These are phyloP conservation scores for Torymus aiolomorphi DNA, from an alignment of 2,888 invertebrate species.

Conservation along the genomic window DNA sequence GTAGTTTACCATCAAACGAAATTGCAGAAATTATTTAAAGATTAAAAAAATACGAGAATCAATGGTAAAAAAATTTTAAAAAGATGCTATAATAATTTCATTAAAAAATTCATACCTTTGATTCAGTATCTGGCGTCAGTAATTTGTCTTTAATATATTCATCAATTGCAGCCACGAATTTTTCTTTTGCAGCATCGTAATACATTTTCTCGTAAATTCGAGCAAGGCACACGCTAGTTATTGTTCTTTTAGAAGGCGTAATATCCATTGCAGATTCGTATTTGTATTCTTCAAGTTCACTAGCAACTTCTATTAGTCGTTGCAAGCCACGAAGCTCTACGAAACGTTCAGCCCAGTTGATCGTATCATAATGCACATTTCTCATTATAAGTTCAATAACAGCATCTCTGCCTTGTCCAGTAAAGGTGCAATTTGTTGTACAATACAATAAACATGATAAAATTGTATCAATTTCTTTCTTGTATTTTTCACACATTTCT, in stretches of 20 bases:
- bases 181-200: constrained; percentile 88
- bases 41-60: too few relatives aligned
- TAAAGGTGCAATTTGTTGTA: constrained; percentile 90
- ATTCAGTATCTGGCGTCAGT: constrained; percentile 90
- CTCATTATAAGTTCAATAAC: constrained; percentile 94
- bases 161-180: constrained; percentile 86
- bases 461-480: constrained; percentile 88
- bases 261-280: constrained; percentile 94
- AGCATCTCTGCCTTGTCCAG: constrained; percentile 91
- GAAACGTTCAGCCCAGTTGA: constrained; percentile 94
- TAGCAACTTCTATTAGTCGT: constrained; percentile 91
- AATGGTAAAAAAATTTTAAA: too few relatives aligned
- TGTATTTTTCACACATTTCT: constrained; percentile 83
- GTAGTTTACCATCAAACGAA: constrained; percentile 55
- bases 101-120: constrained; percentile 78
- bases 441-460: constrained; percentile 89
- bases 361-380: constrained; percentile 87
- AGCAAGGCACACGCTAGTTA: constrained; percentile 93
- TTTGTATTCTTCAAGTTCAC: constrained; percentile 93
- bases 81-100: neutral
- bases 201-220: constrained; percentile 97
- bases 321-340: constrained; percentile 86
- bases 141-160: constrained; percentile 92
- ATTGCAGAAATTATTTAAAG: neutral
- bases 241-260: constrained; percentile 90